Percentiles rank a stretch among this genome's conserved stretches.
Evolutionary conservation across 1,140 invertebrate genomes (phyloP).

Genomic region (Chrysoperla carnea): DNA sequence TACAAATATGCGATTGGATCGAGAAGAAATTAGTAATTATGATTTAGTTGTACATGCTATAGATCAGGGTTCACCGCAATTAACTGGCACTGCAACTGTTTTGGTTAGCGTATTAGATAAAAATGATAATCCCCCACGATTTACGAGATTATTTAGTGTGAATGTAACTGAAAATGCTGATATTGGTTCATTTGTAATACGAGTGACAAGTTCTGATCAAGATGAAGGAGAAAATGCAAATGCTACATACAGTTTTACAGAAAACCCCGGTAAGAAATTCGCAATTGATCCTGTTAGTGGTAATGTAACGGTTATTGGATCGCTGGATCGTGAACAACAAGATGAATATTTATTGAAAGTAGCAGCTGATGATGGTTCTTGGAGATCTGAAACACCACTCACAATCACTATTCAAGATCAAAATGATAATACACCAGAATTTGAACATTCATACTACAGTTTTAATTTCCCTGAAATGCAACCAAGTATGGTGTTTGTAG

Average conservation of each 20-base stretch:
- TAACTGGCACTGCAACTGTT: slow-evolving; percentile 72
- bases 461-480: slow-evolving; percentile 83
- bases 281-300: slow-evolving; percentile 72
- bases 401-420: slow-evolving; percentile 89
- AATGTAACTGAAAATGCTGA: slow-evolving; percentile 92
- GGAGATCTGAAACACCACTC: slow-evolving; percentile 71
- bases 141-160: slow-evolving; percentile 79
- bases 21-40: slow-evolving; percentile 73
- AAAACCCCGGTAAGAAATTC: slow-evolving; percentile 80
- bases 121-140: slow-evolving; percentile 89
- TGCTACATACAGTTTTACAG: slow-evolving; percentile 72
- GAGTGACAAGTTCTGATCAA: slow-evolving; percentile 76
- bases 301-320: slow-evolving; percentile 75
- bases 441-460: slow-evolving; percentile 70
- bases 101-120: slow-evolving; percentile 72
- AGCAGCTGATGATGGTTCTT: slow-evolving; percentile 71
- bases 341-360: slow-evolving; percentile 84
- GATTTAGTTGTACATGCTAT: slow-evolving; percentile 69
- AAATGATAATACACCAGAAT: slow-evolving; percentile 87
- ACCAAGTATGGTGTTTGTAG: slow-evolving; percentile 59
- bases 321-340: slow-evolving; percentile 72
- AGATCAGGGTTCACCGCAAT: slow-evolving; percentile 66
- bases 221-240: slow-evolving; percentile 79
- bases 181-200: slow-evolving; percentile 81
- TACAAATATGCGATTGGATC: slow-evolving; percentile 69